Evolutionary conservation across 2,888 invertebrate genomes (phyloP), one percentile per base, ranked within the genome.

Genomic region (Watsonalla cultraria): DNA sequence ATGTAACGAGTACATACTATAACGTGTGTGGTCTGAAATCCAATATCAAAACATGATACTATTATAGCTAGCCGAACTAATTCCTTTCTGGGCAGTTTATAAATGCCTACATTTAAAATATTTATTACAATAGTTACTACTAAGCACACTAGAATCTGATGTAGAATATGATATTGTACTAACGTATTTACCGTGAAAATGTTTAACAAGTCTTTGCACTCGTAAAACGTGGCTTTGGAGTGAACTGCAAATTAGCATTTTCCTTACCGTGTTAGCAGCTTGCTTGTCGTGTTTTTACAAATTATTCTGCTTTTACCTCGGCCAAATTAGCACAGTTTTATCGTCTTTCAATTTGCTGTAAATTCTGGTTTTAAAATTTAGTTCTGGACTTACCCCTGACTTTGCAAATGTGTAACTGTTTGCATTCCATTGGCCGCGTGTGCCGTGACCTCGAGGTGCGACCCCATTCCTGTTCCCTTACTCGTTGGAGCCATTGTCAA

Each of bases 391-490:
- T 59, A 64, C 67, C 61, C 66, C 65, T 60, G 62, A 67, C 70
- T 74, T 72, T 68, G 69, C 70, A 56, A 70, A 73, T 58, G 65
- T 57, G 68, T 70, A 65, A 61, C 67, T 64, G 56, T 65, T 71
- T 73, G 67, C 68, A 75, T 78, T 74, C 70, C 78, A 77, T 78
- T 82, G 80, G 78, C 80, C 77, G 74, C 65, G 70, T 69, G 63
- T 54, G 58, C 59, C 37, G 56, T 65, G 75, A 69, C 83, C 81
- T 82, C 77, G 78, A 65, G 51, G 47, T 55, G 61, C 79, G 86
- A 81, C 88, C 86, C 78, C 84, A 88, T 86, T 86, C 84, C 72
- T 70, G 69, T 62, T 67, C 75, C 86, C 84, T 80, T 86, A 81
- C 80, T 72, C 68, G 70, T 70, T 69, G 70, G 64, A 74, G 66